A percentile compares a stretch with the other conserved stretches of the same genome.
Conservation (phyloP, 2,888 invertebrate genomes). For the Hypomecis atomaria region DNA sequence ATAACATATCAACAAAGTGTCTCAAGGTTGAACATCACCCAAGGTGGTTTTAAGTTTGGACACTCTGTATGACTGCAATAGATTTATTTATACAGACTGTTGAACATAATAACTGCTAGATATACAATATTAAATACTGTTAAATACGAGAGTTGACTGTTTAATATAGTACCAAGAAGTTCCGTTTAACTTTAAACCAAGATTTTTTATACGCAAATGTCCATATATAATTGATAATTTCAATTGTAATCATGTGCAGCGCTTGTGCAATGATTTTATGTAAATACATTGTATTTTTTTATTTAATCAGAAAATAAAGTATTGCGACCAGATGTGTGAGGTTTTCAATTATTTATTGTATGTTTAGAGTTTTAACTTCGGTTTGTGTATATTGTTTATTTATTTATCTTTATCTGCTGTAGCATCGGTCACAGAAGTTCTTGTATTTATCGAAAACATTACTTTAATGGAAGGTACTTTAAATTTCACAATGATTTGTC, state of each 20-base stretch:
- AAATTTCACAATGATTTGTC: neutral
- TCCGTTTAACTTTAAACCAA: conserved; percentile 24
- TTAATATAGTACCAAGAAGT: conserved; percentile 19
- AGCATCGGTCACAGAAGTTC: conserved; percentile 23
- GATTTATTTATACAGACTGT: conserved; percentile 41
- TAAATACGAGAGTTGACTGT: conserved; percentile 39
- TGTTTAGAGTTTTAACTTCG: conserved; percentile 8
- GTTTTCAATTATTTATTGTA: conserved; percentile 54
- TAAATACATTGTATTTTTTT: conserved; percentile 79
- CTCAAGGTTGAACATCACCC: neutral
- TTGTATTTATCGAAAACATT: conserved; percentile 7
- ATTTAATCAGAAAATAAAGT: conserved; percentile 81
- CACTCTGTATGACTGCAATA: conserved; percentile 26
- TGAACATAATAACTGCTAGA: conserved; percentile 39
- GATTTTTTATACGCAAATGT: conserved; percentile 35
- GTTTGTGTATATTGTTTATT: conserved; percentile 15
- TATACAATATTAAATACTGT: conserved; percentile 40
- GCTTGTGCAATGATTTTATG: conserved; percentile 67
- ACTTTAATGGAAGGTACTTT: no score
- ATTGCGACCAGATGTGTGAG: conserved; percentile 64
- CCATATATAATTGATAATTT: conserved; percentile 34
- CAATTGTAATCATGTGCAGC: conserved; percentile 58
- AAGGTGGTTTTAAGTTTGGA: conserved; percentile 7
- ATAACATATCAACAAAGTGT: conserved; percentile 17
- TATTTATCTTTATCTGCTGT: conserved; percentile 15